Percentiles rank a stretch among this genome's conserved stretches.
Evolutionary conservation across 1,140 invertebrate species (phyloP).

Genomic region (Planococcus citri): DNA sequence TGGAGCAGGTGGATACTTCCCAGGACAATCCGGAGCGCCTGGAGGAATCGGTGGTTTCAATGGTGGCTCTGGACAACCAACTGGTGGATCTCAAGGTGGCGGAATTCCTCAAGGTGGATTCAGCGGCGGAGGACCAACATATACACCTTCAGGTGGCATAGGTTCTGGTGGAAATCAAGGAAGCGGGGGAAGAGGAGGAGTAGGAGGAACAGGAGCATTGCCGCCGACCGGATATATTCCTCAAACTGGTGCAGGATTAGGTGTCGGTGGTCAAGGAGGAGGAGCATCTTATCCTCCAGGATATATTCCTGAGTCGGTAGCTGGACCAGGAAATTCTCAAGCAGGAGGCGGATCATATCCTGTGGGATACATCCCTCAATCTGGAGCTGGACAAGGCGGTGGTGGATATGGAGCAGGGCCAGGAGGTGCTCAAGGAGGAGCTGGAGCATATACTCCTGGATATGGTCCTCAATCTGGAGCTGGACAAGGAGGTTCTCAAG

Average conservation of each 20-base stretch:
- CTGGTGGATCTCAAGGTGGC: not conserved
- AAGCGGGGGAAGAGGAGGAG: slow-evolving; percentile 21
- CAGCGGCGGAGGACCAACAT: slow-evolving; percentile 14
- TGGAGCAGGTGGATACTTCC: not conserved
- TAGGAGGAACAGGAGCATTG: not conserved
- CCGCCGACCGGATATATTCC: slow-evolving; percentile 14
- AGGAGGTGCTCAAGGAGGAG: not conserved
- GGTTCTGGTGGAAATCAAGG: slow-evolving; percentile 26
- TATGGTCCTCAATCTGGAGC: not conserved
- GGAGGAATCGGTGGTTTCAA: not conserved
- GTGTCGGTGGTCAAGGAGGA: not conserved
- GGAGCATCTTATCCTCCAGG: not conserved
- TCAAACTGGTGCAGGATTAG: not conserved
- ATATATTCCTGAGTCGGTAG: not conserved
- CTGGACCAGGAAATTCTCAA: slow-evolving; percentile 23
- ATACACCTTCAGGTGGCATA: slow-evolving; percentile 21
- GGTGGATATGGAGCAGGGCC: too few species aligned
- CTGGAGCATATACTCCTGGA: not conserved
- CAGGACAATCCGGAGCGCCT: not conserved
- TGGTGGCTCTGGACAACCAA: slow-evolving; percentile 10
- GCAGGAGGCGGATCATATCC: slow-evolving; percentile 24
- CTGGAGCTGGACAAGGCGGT: not conserved
- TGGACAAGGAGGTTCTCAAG: not conserved
- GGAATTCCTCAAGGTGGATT: not conserved
- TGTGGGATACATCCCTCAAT: slow-evolving; percentile 19